Evolutionary conservation across 2,113 vertebrate genomes (phyloP).

Genomic region (Vanacampus margaritifer): DNA sequence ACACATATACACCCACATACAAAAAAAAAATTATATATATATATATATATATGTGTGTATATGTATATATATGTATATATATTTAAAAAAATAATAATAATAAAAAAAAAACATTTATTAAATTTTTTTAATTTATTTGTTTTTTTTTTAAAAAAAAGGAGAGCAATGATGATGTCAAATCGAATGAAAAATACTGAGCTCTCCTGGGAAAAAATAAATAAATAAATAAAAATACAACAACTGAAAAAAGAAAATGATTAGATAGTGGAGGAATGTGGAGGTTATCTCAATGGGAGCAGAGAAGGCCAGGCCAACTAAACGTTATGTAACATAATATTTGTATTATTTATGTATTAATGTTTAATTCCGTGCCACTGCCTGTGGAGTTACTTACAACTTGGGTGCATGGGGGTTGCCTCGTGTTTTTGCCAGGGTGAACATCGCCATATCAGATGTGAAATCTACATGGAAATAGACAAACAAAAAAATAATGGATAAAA

Average conservation of each 20-base stretch:
- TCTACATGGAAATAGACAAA: not conserved
- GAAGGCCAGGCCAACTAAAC: not conserved
- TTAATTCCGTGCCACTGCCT: not conserved
- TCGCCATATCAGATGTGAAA: not conserved
- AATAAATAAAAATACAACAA: not conserved
- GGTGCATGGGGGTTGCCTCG: not conserved
- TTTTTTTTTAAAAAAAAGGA: too few relatives aligned
- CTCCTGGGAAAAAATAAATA: too few relatives aligned
- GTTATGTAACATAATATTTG: not conserved
- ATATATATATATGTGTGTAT: too few relatives aligned
- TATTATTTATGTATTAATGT: not conserved
- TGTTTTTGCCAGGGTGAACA: not conserved
- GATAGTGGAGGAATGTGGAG: not conserved
- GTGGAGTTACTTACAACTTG: not conserved
- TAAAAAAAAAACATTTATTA: too few relatives aligned
- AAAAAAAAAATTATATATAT: too few relatives aligned
- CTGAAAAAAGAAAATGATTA: not conserved
- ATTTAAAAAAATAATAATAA: too few relatives aligned
- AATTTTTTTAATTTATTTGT: too few relatives aligned
- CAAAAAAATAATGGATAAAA: not conserved
- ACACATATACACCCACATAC: too few relatives aligned
- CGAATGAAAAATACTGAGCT: too few relatives aligned
- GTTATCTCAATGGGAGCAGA: not conserved
- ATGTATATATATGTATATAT: too few relatives aligned
- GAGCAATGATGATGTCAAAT: too few relatives aligned